phyloP scores from a whole-genome alignment of 2,113 vertebrate genomes.

The Willisornis vidua region DNA sequence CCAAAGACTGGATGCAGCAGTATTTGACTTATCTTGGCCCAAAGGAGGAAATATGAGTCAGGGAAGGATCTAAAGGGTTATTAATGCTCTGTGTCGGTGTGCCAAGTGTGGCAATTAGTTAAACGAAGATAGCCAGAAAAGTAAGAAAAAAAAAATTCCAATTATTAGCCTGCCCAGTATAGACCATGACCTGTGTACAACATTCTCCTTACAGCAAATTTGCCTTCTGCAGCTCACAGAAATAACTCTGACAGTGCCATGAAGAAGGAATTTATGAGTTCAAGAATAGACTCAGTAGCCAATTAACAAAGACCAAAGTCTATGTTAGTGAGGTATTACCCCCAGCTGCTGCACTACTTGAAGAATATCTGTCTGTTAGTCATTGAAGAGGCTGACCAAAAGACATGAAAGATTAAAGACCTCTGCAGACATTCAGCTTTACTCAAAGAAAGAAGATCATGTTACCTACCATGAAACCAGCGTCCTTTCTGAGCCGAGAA shows the following conservation, averaged over 20 bases:
- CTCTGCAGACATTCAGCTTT: not conserved
- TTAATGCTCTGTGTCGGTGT: not conserved
- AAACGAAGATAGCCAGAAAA: not conserved
- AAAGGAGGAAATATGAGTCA: not conserved
- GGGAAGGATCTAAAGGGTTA: not conserved
- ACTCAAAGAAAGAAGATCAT: not conserved
- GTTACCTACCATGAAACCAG: not conserved
- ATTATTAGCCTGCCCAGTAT: not conserved
- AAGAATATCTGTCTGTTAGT: not conserved
- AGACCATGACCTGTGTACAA: not conserved
- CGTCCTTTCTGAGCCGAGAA: not conserved
- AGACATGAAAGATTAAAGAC: not conserved
- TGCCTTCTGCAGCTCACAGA: not conserved
- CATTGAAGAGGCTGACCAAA: not conserved
- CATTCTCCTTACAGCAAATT: not conserved
- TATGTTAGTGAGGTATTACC: accelerated
- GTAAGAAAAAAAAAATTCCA: too few species aligned
- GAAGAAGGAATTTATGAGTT: not conserved
- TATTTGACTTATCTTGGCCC: not conserved
- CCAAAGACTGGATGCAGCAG: not conserved
- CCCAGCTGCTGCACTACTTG: not conserved
- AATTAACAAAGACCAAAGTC: not conserved
- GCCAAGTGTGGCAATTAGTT: not conserved
- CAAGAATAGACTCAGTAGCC: not conserved
- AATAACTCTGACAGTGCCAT: not conserved